Evolutionary conservation across 2,888 invertebrate species (phyloP).

Genomic region (Silvanus unidentatus): DNA sequence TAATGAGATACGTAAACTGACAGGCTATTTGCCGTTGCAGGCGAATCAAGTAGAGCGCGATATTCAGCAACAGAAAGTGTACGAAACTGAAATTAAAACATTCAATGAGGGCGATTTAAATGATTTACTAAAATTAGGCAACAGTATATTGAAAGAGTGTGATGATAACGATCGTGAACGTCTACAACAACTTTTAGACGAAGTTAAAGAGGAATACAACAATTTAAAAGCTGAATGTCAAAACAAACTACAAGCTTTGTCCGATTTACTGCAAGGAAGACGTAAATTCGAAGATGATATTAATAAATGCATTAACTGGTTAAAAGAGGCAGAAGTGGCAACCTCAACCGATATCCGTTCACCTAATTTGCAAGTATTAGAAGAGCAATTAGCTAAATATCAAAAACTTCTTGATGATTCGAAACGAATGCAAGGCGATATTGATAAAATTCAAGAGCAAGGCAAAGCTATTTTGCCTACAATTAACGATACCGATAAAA

Average conservation of each 20-base stretch:
- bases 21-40: constrained; percentile 72
- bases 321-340: constrained; percentile 84
- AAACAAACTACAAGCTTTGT: constrained; percentile 65
- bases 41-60: constrained; percentile 78
- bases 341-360: constrained; percentile 75
- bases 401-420: constrained; percentile 72
- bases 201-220: constrained; percentile 66
- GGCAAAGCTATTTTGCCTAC: constrained; percentile 74
- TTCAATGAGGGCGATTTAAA: constrained; percentile 70
- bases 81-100: constrained; percentile 69
- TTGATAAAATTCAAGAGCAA: constrained; percentile 71
- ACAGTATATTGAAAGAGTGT: constrained; percentile 75
- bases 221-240: constrained; percentile 66
- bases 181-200: constrained; percentile 61
- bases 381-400: constrained; percentile 84
- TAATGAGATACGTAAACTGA: constrained; percentile 68
- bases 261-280: constrained; percentile 69
- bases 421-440: constrained; percentile 61
- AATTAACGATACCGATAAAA: constrained; percentile 78
- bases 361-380: constrained; percentile 73
- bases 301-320: constrained; percentile 79
- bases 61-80: constrained; percentile 66
- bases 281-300: constrained; percentile 77
- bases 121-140: constrained; percentile 70
- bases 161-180: constrained; percentile 62